Conservation (phyloP, 2,888 invertebrate species). For the Spodoptera littoralis region DNA sequence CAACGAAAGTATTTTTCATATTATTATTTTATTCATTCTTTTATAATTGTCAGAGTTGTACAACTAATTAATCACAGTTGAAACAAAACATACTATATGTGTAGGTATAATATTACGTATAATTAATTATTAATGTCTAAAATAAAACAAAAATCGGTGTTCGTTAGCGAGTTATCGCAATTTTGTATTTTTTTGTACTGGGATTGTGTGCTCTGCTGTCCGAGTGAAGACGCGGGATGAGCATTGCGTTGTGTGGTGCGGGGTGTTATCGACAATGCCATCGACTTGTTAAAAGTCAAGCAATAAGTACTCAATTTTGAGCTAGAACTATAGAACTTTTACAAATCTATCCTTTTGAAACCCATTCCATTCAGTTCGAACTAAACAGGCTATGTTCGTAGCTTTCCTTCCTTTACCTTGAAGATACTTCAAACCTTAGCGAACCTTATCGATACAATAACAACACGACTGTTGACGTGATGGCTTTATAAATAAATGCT, state of each 20-base stretch:
- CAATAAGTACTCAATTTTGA: constrained; percentile 17
- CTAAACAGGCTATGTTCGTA: too few relatives aligned
- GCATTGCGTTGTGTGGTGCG: constrained; percentile 14
- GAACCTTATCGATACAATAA: constrained; percentile 13
- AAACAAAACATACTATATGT: constrained; percentile 87
- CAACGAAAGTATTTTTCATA: constrained; percentile 74
- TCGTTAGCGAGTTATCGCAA: constrained; percentile 58
- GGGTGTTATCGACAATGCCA: constrained; percentile 4
- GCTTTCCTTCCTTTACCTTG: not conserved
- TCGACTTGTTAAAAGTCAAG: constrained; percentile 24
- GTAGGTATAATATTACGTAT: constrained; percentile 60
- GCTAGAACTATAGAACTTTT: constrained; percentile 9
- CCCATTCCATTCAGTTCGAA: not conserved
- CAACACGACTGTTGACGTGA: constrained; percentile 36
- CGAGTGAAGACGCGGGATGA: constrained; percentile 43
- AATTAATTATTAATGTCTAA: constrained; percentile 75
- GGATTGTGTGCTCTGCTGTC: constrained; percentile 83
- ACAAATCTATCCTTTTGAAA: constrained; percentile 1
- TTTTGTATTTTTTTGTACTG: constrained; percentile 76
- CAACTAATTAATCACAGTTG: constrained; percentile 90
- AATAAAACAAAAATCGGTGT: constrained; percentile 72
- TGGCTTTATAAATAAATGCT: constrained; percentile 36
- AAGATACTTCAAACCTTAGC: constrained; percentile 5
- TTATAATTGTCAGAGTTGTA: constrained; percentile 89
- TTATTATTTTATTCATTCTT: constrained; percentile 85